Evolutionary conservation across 2,113 vertebrate species (phyloP).

Genomic region (Hepsetus odoe): DNA sequence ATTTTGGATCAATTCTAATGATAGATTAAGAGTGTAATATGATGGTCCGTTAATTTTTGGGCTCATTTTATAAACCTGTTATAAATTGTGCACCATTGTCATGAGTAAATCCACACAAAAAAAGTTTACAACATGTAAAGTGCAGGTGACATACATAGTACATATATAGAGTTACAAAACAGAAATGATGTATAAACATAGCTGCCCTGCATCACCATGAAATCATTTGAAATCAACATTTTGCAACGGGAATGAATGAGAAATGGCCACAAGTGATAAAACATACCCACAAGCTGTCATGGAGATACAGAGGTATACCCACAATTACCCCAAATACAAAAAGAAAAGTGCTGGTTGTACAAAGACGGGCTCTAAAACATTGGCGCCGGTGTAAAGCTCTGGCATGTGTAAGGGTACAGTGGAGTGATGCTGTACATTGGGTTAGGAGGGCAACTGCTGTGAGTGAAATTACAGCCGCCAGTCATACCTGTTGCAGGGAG

Average conservation of each 20-base stretch:
- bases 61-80: too few relatives aligned
- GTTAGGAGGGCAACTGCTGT: slow-evolving; percentile 44
- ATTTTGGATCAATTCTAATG: not conserved
- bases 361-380: slow-evolving; percentile 36
- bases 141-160: too few relatives aligned
- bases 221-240: not conserved
- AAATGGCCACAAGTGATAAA: slow-evolving; percentile 36
- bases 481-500: slow-evolving; percentile 58
- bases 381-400: slow-evolving; percentile 36
- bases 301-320: slow-evolving; percentile 27
- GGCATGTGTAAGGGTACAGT: slow-evolving; percentile 36
- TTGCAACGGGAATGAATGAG: slow-evolving; percentile 17
- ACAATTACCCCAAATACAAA: slow-evolving; percentile 52
- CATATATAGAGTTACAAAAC: too few relatives aligned
- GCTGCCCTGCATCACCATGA: not conserved
- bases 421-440: slow-evolving; percentile 41
- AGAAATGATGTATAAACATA: not conserved
- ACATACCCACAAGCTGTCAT: slow-evolving; percentile 40
- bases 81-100: too few relatives aligned
- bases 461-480: slow-evolving; percentile 63
- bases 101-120: too few relatives aligned
- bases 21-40: not conserved
- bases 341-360: slow-evolving; percentile 13
- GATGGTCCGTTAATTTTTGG: not conserved
- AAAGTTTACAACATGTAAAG: too few relatives aligned